Evolutionary conservation across 2,888 invertebrate genomes (phyloP).

Genomic region (Limnephilus marmoratus): DNA sequence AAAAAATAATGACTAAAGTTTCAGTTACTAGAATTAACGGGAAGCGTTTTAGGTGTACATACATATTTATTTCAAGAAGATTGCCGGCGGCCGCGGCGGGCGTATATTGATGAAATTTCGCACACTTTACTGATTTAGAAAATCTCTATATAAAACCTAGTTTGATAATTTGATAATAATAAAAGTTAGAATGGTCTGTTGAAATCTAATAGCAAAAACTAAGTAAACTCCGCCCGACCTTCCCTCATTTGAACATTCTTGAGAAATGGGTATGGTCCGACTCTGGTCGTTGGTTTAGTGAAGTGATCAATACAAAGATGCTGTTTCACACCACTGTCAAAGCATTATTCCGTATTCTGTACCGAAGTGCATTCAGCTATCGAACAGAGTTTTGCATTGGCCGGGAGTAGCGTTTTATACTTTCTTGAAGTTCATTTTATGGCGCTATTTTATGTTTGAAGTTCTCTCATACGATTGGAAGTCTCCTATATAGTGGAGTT

Average conservation of each 20-base stretch:
- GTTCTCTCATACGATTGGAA: not conserved
- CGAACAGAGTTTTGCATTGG: conserved; percentile 9
- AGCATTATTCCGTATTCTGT: not conserved
- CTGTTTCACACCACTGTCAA: not conserved
- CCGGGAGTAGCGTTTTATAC: not conserved
- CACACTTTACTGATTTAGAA: too few relatives aligned
- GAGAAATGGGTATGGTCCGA: not conserved
- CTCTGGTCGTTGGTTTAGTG: not conserved
- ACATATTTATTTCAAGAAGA: too few relatives aligned
- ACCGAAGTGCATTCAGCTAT: conserved; percentile 3
- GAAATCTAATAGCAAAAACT: not conserved
- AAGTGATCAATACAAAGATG: not conserved
- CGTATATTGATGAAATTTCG: too few relatives aligned
- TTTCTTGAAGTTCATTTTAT: conserved; percentile 15
- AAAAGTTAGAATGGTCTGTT: not conserved
- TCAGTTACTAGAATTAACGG: too few relatives aligned
- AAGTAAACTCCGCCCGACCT: not conserved
- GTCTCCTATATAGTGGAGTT: not conserved
- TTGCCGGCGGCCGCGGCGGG: too few relatives aligned
- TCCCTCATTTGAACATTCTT: not conserved
- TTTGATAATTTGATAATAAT: too few relatives aligned
- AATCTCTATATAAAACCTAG: too few relatives aligned
- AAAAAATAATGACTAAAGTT: too few relatives aligned
- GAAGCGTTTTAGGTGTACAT: too few relatives aligned
- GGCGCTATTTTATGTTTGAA: conserved; percentile 8